Evolutionary conservation across 2,113 vertebrate species (phyloP).

Genomic region (Cavia aperea): DNA sequence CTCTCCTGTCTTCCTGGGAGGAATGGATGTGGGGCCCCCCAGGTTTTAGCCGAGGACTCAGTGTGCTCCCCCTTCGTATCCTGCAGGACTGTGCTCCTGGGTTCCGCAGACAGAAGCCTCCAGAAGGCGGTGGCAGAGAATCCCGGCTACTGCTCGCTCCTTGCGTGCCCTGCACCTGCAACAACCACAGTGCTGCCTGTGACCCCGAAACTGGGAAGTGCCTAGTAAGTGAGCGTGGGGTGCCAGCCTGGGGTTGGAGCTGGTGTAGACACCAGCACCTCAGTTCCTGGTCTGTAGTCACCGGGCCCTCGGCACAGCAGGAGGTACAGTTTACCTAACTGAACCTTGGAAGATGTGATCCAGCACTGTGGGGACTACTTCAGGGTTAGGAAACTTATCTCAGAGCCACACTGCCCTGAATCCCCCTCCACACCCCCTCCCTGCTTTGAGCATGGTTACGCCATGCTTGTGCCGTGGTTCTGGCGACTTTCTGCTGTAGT

Average conservation of each 20-base stretch:
- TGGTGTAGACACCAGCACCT: background rate
- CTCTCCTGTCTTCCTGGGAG: background rate
- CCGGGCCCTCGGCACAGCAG: background rate
- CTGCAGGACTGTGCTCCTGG: constrained; percentile 86
- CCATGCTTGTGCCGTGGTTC: background rate
- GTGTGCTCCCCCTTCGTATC: background rate
- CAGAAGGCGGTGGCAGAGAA: constrained; percentile 63
- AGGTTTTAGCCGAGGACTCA: background rate
- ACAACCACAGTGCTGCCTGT: constrained; percentile 88
- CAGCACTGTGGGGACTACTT: background rate
- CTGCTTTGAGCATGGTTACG: background rate
- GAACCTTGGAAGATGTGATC: background rate
- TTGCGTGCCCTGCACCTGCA: constrained; percentile 88
- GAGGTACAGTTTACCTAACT: background rate
- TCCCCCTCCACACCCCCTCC: background rate
- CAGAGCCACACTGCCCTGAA: background rate
- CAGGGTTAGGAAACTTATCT: too few relatives aligned
- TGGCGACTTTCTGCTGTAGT: background rate
- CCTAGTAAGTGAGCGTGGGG: constrained; percentile 76
- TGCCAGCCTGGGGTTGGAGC: background rate
- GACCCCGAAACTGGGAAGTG: constrained; percentile 85
- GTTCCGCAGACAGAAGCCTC: constrained; percentile 79
- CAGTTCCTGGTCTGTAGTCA: background rate
- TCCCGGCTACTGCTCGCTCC: constrained; percentile 67
- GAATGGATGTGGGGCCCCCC: background rate